Conservation (phyloP, 2,113 vertebrate genomes). For the Solea solea region DNA sequence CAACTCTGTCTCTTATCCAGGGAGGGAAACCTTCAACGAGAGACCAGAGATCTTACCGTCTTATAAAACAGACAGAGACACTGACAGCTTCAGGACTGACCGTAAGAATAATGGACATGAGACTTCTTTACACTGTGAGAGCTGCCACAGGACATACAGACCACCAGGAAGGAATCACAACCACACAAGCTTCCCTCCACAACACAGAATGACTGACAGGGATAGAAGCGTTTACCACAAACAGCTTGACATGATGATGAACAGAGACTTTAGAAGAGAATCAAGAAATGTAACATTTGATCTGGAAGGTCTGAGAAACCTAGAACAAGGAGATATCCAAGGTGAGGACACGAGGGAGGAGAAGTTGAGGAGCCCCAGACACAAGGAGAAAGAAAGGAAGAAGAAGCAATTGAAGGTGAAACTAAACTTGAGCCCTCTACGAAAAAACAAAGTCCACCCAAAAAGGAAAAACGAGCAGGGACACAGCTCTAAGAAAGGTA, state of each 20-base stretch:
- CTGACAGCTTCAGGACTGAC: constrained; percentile 31
- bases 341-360: constrained; percentile 29
- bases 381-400: constrained; percentile 30
- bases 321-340: constrained; percentile 16
- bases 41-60: constrained; percentile 17
- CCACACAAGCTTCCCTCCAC: constrained; percentile 12
- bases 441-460: constrained; percentile 82
- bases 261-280: constrained; percentile 54
- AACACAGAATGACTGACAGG: constrained; percentile 20
- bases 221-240: constrained; percentile 1
- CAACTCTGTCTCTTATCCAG: constrained; percentile 42
- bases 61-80: constrained; percentile 16
- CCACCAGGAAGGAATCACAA: constrained; percentile 22
- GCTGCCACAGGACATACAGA: constrained; percentile 62
- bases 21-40: constrained; percentile 28
- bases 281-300: constrained; percentile 78
- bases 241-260: constrained; percentile 36
- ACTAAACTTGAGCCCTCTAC: constrained; percentile 83
- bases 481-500: constrained; percentile 47
- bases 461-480: constrained; percentile 44
- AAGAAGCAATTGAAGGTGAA: constrained; percentile 79
- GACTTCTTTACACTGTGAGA: constrained; percentile 47
- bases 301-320: constrained; percentile 53
- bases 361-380: constrained; percentile 8
- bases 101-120: constrained; percentile 24